Evolutionary conservation across 2,797 vertebrate genomes (phyloP).

Genomic region (Podargus strigoides): DNA sequence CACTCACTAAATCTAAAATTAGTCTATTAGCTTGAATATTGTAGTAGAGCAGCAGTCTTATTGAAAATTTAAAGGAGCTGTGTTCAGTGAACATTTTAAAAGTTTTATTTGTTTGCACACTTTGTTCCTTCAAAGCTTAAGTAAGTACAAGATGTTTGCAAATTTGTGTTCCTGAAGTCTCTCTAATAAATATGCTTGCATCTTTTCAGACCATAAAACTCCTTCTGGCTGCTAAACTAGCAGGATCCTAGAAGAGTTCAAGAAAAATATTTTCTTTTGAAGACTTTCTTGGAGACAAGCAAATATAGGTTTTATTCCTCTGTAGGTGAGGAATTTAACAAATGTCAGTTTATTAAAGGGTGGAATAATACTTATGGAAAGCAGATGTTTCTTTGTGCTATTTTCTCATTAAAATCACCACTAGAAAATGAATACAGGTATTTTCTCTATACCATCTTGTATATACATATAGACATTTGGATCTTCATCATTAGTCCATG

Average conservation of each 20-base stretch:
- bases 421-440: background rate
- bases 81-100: slow-evolving; percentile 30
- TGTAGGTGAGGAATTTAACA: background rate
- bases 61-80: slow-evolving; percentile 20
- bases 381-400: background rate
- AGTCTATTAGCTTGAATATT: background rate
- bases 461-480: background rate
- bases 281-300: background rate
- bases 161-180: slow-evolving; percentile 42
- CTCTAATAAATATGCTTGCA: slow-evolving; percentile 13
- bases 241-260: background rate
- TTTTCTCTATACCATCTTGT: background rate
- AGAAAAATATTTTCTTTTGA: slow-evolving; percentile 39
- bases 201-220: slow-evolving; percentile 30
- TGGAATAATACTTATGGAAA: background rate
- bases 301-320: background rate
- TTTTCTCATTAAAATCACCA: slow-evolving; percentile 23
- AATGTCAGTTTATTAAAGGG: background rate
- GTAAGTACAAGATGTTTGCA: slow-evolving; percentile 47
- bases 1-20: background rate
- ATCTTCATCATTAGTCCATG: background rate
- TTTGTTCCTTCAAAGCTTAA: slow-evolving; percentile 44
- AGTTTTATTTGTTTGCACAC: slow-evolving; percentile 14
- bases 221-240: slow-evolving; percentile 38
- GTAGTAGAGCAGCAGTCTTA: background rate